Evolutionary conservation across 2,888 invertebrate genomes (phyloP).

Genomic region (Drosophila formosana): DNA sequence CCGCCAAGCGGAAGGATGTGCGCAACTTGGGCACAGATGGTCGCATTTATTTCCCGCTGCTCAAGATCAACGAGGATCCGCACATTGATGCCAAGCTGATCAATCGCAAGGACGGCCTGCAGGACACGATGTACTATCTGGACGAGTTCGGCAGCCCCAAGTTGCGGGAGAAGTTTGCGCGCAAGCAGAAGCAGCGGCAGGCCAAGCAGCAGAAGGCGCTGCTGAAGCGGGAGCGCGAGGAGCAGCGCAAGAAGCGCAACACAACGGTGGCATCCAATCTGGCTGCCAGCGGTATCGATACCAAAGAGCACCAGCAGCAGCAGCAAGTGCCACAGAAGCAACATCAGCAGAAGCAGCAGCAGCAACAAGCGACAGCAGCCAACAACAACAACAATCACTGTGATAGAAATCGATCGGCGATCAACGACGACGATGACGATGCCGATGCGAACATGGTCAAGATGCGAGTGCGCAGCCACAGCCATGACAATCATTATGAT

Average conservation of each 20-base stretch:
- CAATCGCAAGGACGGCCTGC: constrained; percentile 84
- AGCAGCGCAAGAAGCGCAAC: constrained; percentile 75
- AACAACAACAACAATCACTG: constrained; percentile 43
- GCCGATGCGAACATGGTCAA: constrained; percentile 35
- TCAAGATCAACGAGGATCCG: constrained; percentile 82
- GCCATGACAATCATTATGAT: constrained; percentile 68
- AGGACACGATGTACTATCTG: constrained; percentile 85
- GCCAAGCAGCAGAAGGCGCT: constrained; percentile 77
- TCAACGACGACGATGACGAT: constrained; percentile 48
- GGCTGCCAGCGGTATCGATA: constrained; percentile 63
- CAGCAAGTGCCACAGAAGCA: constrained; percentile 16
- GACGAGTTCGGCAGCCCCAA: constrained; percentile 85
- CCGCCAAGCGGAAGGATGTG: constrained; percentile 49
- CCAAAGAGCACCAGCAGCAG: constrained; percentile 41
- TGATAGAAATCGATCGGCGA: constrained; percentile 63
- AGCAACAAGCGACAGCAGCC: not conserved
- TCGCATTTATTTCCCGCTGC: constrained; percentile 79
- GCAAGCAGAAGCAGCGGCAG: constrained; percentile 82
- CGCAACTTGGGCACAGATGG: constrained; percentile 79
- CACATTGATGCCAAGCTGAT: constrained; percentile 83
- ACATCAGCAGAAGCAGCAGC: constrained; percentile 15
- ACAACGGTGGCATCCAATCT: constrained; percentile 70
- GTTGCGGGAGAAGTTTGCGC: constrained; percentile 83
- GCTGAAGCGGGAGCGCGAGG: constrained; percentile 69
- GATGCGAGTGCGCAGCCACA: constrained; percentile 66